These are phyloP conservation scores for Leptopilina syphax DNA, from an alignment of 2,888 invertebrate species.

Conservation along the genomic window DNA sequence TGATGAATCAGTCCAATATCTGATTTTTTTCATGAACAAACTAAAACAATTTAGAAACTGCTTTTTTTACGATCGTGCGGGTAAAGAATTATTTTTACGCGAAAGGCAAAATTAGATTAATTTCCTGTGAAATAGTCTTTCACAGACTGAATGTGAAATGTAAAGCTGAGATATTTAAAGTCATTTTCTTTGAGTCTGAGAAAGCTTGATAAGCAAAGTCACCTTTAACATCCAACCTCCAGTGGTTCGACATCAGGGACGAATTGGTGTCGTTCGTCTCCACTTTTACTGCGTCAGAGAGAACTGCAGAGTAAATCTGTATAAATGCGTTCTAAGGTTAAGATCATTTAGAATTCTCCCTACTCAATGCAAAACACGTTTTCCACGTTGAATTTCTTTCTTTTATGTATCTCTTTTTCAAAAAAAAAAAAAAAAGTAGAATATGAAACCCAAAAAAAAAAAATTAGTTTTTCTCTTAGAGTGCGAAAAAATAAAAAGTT, in stretches of 20 bases:
- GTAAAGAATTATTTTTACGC: neutral
- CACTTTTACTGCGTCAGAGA: slow-evolving; percentile 37
- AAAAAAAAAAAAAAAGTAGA: neutral
- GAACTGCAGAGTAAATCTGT: slow-evolving; percentile 38
- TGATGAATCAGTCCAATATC: no score
- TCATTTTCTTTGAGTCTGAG: slow-evolving; percentile 25
- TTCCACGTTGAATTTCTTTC: neutral
- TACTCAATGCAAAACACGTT: slow-evolving; percentile 5
- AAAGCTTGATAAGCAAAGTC: slow-evolving; percentile 30
- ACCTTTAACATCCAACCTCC: slow-evolving; percentile 23
- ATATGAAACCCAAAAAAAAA: neutral
- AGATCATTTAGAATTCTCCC: slow-evolving; percentile 26
- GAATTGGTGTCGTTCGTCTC: slow-evolving; percentile 40
- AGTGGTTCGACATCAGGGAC: slow-evolving; percentile 32
- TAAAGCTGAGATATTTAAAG: slow-evolving; percentile 8
- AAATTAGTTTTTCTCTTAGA: no score
- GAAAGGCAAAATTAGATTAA: neutral
- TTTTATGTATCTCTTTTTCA: neutral
- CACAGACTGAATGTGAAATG: neutral
- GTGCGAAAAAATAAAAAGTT: neutral
- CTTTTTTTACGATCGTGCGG: no score
- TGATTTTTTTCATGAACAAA: no score
- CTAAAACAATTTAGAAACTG: no score
- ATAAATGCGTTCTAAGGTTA: slow-evolving; percentile 36
- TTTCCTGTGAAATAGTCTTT: neutral